Percentiles rank a stretch among this genome's conserved stretches.
Conservation (phyloP, 2,797 vertebrate species). For the Buphagus erythrorhynchus region DNA sequence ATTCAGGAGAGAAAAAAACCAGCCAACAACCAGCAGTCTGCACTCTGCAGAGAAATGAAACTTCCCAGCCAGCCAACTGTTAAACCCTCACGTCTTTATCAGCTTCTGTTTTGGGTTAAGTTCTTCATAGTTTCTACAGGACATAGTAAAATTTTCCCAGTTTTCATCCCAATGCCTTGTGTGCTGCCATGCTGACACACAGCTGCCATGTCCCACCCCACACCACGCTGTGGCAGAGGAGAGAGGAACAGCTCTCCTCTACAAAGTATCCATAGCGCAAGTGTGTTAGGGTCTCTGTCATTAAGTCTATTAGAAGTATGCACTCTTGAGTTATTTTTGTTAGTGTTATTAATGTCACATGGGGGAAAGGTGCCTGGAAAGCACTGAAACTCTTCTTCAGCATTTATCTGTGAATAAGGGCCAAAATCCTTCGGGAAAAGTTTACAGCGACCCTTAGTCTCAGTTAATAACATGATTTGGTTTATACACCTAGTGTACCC, state of each 20-base stretch:
- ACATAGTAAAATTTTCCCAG: background rate
- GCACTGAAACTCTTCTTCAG: background rate
- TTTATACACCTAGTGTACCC: background rate
- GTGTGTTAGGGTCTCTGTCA: background rate
- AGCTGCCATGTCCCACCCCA: background rate
- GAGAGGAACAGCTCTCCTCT: background rate
- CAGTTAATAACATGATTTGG: background rate
- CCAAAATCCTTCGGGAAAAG: background rate
- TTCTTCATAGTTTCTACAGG: background rate
- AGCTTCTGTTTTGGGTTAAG: background rate
- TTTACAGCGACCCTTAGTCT: background rate
- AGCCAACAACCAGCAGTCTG: background rate
- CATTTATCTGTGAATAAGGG: background rate
- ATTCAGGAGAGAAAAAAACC: background rate
- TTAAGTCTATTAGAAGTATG: background rate
- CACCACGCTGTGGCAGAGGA: background rate
- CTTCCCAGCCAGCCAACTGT: background rate
- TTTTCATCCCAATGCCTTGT: background rate
- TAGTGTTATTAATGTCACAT: accelerated
- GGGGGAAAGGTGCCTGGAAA: background rate
- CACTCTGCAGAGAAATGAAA: background rate
- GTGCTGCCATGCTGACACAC: background rate
- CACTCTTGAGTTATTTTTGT: background rate
- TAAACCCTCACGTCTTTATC: background rate
- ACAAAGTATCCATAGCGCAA: background rate